Base-by-base conservation (phyloP, 2,797 vertebrate species). In the Sebastes elongatus region DNA sequence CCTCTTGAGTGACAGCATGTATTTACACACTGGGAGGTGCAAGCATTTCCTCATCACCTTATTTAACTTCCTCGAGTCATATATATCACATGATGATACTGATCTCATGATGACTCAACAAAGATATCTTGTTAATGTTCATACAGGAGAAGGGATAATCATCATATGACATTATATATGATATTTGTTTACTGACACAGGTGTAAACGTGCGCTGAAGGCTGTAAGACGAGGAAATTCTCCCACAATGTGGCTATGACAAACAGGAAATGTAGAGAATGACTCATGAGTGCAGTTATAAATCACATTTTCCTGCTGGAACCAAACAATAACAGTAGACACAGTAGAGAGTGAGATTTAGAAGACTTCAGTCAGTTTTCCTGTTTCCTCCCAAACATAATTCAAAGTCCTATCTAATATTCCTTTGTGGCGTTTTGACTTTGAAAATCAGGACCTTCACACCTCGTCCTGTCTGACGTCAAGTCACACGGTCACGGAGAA, bases 191-290 rank as follows among this genome's bases (percentile, higher is more conserved):
- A 13, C 7, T 59, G 3, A 64, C 20, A 20, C 32, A 55, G 7
- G 55, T 62, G 38, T 57, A 42, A 33, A 46, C 7, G 18, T 49
- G 46, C 0, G 2, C 38, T 64, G 27, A 49, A 81, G 56, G 55
- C 52, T 42, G 35, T 30, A 28, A 70, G 74, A 61, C n/a, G 0
- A 61, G 60, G 65, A 91, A 84, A 76, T 49, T 76, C 69, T 83
- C 8, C 28, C 1, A 66, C 74, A 79, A 30, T 82, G 82, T 60
- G 66, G 20, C 38, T 23, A 22, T 42, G 67, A 87, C 77, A 88
- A 91, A 91, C 91, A 93, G 92, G 93, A 94, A 89, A 85, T 66
- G 57, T 73, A 72, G 30, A 14, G 66, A 88, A 71, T 91, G 88
- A 89, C 71, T 90, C 89, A 88, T 30, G 56, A 74, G 70, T n/a